Evolutionary conservation across 2,888 invertebrate genomes (phyloP).

Genomic region (Torymus tubicola): DNA sequence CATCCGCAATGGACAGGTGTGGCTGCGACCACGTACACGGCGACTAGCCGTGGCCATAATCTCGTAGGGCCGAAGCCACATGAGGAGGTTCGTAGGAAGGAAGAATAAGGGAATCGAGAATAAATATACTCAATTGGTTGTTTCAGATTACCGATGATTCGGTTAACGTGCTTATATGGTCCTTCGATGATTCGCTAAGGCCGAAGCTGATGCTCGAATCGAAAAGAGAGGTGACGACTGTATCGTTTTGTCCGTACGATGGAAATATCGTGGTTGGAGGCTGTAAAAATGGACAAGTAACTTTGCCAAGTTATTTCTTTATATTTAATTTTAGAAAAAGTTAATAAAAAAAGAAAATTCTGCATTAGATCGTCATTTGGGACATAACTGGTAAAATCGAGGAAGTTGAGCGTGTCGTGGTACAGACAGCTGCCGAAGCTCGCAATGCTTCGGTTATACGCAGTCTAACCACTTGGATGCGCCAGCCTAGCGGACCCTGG

Average conservation of each 20-base stretch:
- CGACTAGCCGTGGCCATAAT: slow-evolving; percentile 73
- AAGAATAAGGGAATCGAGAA: no score
- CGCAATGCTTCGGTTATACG: slow-evolving; percentile 81
- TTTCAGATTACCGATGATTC: neutral
- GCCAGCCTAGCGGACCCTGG: slow-evolving; percentile 79
- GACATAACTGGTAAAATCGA: slow-evolving; percentile 82
- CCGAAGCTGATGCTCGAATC: slow-evolving; percentile 85
- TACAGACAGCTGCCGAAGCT: slow-evolving; percentile 81
- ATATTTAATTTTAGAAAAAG: neutral
- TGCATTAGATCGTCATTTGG: slow-evolving; percentile 82
- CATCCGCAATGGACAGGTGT: slow-evolving; percentile 85
- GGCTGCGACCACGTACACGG: slow-evolving; percentile 83
- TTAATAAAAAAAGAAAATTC: neutral
- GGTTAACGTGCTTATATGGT: slow-evolving; percentile 82
- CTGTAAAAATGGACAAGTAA: slow-evolving; percentile 81
- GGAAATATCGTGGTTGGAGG: slow-evolving; percentile 85
- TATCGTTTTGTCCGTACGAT: slow-evolving; percentile 71
- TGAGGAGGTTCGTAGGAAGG: no score
- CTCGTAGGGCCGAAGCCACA: slow-evolving; percentile 60
- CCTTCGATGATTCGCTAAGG: slow-evolving; percentile 83
- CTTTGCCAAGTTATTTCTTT: neutral
- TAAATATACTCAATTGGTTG: neutral
- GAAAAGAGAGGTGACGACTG: slow-evolving; percentile 81
- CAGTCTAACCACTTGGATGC: slow-evolving; percentile 84
- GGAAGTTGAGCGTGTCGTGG: slow-evolving; percentile 81